Evolutionary conservation across 2,888 invertebrate genomes (phyloP), one percentile per base, ranked within the genome.

Genomic region (Halictus ligatus): DNA sequence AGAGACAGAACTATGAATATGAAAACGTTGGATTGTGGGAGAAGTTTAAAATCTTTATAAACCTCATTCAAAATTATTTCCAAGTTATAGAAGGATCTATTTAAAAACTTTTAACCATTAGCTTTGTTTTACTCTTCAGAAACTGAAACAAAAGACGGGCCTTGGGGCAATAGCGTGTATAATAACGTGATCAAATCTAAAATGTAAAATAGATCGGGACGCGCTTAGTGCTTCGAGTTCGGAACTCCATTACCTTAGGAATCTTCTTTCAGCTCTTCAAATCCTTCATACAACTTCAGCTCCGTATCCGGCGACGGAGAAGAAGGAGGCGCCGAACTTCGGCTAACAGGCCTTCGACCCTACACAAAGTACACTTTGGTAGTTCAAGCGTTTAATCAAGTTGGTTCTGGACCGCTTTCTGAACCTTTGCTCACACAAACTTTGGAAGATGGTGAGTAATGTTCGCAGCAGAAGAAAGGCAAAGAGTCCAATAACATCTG

Each of bases 311-410:
- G 97, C 0, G 97, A 97, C 92, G 97, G 97, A 0, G 97, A 97
- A 89, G 97, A 97, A 83, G 97, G 97, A 15, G 96, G 96, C 13
- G 97, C 97, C 0, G 97, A 97, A 94, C 93, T 97, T 54, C 93
- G 97, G 74, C 94, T 98, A 58, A 96, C 96, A 13, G 97, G 96
- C 35, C 95, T 97, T 67, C 95, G 96, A 75, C 97, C 97, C 86
- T 97, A 96, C 92, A 97, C 97, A 1, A 96, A 97, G 84, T 97
- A 97, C 91, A 96, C 96, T 48, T 96, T 97, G 67, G 97, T 97
- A 21, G 97, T 97, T 64, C 97, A 97, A 93, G 97, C 97, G 2
- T 97, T 97, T 93, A 97, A 97, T 94, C 97, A 97, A 95, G 96
- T 97, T 46, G 97, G 97, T 2, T 96, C 97, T 12, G 97, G 97